A percentile compares a stretch with the other conserved stretches of the same genome.
Conservation (phyloP, 2,888 invertebrate species). For the Poecilobothrus nobilitatus region DNA sequence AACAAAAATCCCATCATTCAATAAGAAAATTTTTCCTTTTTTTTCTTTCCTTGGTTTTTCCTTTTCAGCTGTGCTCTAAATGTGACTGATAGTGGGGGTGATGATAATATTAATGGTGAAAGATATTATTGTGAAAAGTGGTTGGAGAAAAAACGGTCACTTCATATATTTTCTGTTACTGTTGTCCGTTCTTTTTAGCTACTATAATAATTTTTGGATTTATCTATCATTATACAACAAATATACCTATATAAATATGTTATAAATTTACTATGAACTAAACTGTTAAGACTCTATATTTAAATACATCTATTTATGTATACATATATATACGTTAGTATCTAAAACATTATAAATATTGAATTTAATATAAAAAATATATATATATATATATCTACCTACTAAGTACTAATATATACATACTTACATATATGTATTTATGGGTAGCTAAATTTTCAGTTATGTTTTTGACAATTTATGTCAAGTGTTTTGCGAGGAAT, state of each 20-base stretch:
- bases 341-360: background rate
- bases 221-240: background rate
- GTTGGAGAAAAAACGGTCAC: background rate
- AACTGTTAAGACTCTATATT: background rate
- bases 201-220: background rate
- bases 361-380: background rate
- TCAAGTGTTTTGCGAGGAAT: conserved; percentile 12
- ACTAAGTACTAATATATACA: background rate
- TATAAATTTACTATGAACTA: background rate
- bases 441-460: background rate
- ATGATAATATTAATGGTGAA: background rate
- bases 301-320: background rate
- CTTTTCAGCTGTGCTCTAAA: background rate
- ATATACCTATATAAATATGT: background rate
- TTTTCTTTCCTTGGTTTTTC: background rate
- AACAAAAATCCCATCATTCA: background rate
- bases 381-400: background rate
- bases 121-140: background rate
- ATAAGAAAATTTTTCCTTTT: background rate
- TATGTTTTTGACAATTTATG: conserved; percentile 13
- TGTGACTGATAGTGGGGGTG: background rate
- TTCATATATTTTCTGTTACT: background rate
- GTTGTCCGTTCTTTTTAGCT: background rate
- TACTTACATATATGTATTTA: background rate
- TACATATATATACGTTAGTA: background rate